These are phyloP conservation scores for Nettapus auritus DNA, from an alignment of 2,113 vertebrate genomes.

Conservation along the genomic window DNA sequence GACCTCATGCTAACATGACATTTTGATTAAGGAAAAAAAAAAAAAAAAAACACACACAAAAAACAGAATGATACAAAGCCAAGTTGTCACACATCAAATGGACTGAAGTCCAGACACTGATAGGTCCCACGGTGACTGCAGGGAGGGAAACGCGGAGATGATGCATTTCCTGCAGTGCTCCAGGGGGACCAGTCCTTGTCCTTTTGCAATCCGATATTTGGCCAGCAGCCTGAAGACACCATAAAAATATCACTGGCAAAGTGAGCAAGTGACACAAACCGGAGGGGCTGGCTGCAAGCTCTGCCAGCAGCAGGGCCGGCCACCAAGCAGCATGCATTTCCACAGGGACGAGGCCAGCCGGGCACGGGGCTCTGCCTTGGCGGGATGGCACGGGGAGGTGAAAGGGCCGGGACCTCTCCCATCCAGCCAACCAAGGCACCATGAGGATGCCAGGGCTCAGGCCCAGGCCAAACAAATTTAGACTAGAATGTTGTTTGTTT, in stretches of 20 bases:
- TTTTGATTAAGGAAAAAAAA: background rate
- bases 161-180: rapidly evolving
- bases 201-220: background rate
- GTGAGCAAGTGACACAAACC: background rate
- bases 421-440: background rate
- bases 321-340: rapidly evolving
- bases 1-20: slow-evolving; percentile 11
- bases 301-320: background rate
- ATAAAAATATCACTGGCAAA: background rate
- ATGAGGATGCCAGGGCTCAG: background rate
- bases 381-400: rapidly evolving
- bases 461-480: slow-evolving; percentile 22
- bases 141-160: background rate
- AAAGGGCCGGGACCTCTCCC: background rate
- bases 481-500: background rate
- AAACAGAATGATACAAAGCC: background rate
- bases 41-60: background rate
- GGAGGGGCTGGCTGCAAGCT: background rate
- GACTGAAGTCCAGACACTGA: background rate
- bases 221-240: slow-evolving; percentile 5
- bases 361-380: rapidly evolving
- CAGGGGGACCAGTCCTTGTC: background rate
- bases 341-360: rapidly evolving
- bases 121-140: background rate
- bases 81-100: background rate